These are phyloP conservation scores for Eilema caniola DNA, from an alignment of 2,888 invertebrate genomes.

Conservation along the genomic window DNA sequence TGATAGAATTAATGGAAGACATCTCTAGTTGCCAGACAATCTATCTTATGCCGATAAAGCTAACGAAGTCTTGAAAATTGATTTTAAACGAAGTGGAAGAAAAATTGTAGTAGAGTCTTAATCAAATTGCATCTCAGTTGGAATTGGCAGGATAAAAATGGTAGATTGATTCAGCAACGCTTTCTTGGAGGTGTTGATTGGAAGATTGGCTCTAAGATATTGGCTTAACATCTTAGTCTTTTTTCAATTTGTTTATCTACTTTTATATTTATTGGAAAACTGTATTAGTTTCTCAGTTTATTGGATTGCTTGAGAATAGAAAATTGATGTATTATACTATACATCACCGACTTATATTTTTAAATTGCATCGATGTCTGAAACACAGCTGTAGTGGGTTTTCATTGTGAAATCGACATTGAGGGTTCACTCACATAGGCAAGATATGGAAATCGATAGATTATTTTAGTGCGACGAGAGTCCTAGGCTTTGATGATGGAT, in stretches of 20 bases:
- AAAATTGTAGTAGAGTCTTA: constrained; percentile 46
- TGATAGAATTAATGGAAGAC: constrained; percentile 65
- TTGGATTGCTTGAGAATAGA: not conserved
- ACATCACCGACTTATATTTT: not conserved
- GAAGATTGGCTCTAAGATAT: constrained; percentile 31
- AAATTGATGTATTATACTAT: not conserved
- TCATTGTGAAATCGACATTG: no score
- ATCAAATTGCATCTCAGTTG: constrained; percentile 50
- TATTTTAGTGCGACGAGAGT: no score
- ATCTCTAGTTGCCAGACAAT: constrained; percentile 60
- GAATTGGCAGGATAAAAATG: constrained; percentile 31
- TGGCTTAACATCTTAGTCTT: not conserved
- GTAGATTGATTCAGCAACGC: constrained; percentile 17
- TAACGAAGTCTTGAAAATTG: constrained; percentile 72
- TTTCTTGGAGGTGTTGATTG: constrained; percentile 37
- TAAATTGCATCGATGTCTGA: no score
- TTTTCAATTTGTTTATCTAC: not conserved
- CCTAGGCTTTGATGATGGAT: no score
- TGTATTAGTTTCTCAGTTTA: constrained; percentile 1
- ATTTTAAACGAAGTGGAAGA: constrained; percentile 63
- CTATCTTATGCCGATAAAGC: constrained; percentile 69
- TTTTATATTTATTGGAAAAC: not conserved
- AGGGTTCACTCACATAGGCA: no score
- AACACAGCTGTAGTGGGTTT: no score
- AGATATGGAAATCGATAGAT: no score